These are phyloP conservation scores for Pseudorasbora parva DNA, from an alignment of 2,113 vertebrate species.

Conservation along the genomic window DNA sequence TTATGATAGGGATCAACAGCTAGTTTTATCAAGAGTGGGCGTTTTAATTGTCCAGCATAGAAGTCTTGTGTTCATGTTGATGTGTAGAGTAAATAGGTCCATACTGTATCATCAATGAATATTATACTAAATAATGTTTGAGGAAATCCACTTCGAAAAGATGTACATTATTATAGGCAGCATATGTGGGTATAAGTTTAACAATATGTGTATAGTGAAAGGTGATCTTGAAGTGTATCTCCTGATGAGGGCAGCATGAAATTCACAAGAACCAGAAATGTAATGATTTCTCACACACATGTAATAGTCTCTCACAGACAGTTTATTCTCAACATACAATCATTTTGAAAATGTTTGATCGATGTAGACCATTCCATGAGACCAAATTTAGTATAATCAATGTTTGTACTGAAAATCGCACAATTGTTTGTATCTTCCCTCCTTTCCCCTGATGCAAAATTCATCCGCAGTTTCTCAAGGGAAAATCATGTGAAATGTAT, in stretches of 20 bases:
- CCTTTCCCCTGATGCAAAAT: constrained; percentile 27
- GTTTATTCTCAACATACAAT: constrained; percentile 36
- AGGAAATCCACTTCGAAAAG: constrained; percentile 76
- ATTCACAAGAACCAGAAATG: constrained; percentile 57
- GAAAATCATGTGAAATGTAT: constrained; percentile 20
- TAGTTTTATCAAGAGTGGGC: constrained; percentile 80
- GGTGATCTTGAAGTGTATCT: constrained; percentile 62
- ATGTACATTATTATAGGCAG: constrained; percentile 79
- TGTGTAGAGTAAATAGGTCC: constrained; percentile 84
- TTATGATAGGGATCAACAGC: constrained; percentile 72
- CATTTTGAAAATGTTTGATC: constrained; percentile 29
- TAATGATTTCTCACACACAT: constrained; percentile 49
- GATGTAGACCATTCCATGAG: constrained; percentile 46
- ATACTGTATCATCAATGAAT: constrained; percentile 83
- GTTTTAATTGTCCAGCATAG: constrained; percentile 82
- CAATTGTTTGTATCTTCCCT: constrained; percentile 4
- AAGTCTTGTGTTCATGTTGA: constrained; percentile 85
- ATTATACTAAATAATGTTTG: constrained; percentile 81
- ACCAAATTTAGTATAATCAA: constrained; percentile 28
- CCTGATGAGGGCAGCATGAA: constrained; percentile 71
- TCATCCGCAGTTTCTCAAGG: constrained; percentile 28
- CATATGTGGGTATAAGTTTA: constrained; percentile 75
- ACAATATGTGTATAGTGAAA: constrained; percentile 83
- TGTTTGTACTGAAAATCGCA: constrained; percentile 36
- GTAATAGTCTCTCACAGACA: background rate